Base-by-base conservation (phyloP, 1,140 invertebrate species). In the Aphaenogaster floridana region DNA sequence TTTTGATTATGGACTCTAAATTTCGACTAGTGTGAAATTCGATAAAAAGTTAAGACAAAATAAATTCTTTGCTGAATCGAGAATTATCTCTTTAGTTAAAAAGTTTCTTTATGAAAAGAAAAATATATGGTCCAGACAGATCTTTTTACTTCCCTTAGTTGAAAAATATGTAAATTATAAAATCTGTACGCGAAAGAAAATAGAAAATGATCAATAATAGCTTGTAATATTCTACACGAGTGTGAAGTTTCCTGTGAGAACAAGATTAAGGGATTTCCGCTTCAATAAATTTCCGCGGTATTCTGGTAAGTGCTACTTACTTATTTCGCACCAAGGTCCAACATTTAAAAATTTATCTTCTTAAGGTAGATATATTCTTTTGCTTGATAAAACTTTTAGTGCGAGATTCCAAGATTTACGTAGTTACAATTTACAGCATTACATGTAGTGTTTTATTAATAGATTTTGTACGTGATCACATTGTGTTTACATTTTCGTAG, bases 11-110 rank as follows among this genome's bases (percentile, higher is more conserved):
- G 6, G 6, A 2, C 39, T n/a, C 7, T 13, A 17, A n/a, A 15
- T 48, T 63, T 17, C 6, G 13, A 3, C 34, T 45, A 1, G 39
- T 39, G 9, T 85, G 8, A 52, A 42, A 57, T 61, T 79, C 42
- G 28, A 11, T 52, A 9, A 86, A 79, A 54, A 57, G 34, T 45
- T 9, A 57, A 11, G 93, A 95, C 86, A 68, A 28, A 28, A 92
- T 94, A 95, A 87, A 93, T 89, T 87, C 76, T 91, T 89, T 91
- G 92, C 93, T 93, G 88, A 92, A 91, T 93, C 88, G 50, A 86
- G 89, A 89, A 86, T 88, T 86, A 74, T 69, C 89, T 61, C 63
- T 72, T 87, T 4, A 13, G 15, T 21, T 80, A 89, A 89, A 81
- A 84, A 42, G 39, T 88, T 90, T 89, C 91, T 21, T 9, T 52